Conservation (phyloP, 2,113 vertebrate genomes). For the Pterocles orientalis region DNA sequence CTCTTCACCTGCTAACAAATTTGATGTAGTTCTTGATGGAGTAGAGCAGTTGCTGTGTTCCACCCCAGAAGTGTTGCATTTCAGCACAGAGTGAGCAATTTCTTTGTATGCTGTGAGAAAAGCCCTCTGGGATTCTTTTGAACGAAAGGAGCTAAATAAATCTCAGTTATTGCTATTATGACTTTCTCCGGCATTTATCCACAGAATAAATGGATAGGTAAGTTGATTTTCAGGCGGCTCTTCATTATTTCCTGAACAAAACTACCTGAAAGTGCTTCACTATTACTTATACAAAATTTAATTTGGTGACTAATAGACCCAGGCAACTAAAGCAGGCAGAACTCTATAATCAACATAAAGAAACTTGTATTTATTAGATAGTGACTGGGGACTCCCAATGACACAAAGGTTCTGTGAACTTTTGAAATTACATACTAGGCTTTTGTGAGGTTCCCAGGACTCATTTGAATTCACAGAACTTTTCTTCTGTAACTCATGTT, state of each 20-base stretch:
- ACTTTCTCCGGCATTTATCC: slow-evolving; percentile 51
- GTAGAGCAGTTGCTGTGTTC: slow-evolving; percentile 27
- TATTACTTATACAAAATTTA: slow-evolving; percentile 72
- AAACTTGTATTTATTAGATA: slow-evolving; percentile 42
- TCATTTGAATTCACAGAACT: not conserved
- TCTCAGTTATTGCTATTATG: slow-evolving; percentile 58
- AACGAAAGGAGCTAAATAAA: slow-evolving; percentile 62
- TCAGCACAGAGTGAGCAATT: slow-evolving; percentile 52
- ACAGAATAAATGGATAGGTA: slow-evolving; percentile 56
- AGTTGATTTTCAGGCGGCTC: slow-evolving; percentile 61
- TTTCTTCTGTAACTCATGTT: not conserved
- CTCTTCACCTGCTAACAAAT: slow-evolving; percentile 14
- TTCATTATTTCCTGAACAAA: slow-evolving; percentile 71
- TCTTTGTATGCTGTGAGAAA: slow-evolving; percentile 44
- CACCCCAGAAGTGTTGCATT: slow-evolving; percentile 52
- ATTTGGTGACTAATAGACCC: slow-evolving; percentile 69
- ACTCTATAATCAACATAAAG: slow-evolving; percentile 46
- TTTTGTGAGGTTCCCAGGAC: not conserved
- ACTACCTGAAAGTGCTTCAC: slow-evolving; percentile 62
- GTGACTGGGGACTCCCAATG: not conserved
- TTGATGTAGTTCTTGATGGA: slow-evolving; percentile 1
- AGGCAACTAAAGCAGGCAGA: slow-evolving; percentile 17
- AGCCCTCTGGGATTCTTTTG: slow-evolving; percentile 32
- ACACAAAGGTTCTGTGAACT: not conserved
- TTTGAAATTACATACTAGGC: not conserved